Conservation (phyloP, 2,888 invertebrate genomes). For the Cordilura impudica region DNA sequence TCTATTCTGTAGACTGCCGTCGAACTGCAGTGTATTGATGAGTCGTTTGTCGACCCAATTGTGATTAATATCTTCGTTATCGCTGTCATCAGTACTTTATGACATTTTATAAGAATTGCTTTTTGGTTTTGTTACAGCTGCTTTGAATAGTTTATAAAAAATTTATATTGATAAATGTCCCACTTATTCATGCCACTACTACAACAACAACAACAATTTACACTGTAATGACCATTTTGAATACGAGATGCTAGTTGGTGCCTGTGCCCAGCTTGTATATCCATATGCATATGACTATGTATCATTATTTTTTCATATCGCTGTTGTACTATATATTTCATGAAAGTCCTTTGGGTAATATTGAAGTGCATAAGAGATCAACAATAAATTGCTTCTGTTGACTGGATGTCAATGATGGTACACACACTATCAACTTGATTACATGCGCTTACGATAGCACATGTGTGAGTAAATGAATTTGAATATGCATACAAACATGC, state of each 20-base stretch:
- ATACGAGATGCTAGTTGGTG: neutral
- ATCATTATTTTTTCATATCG: slow-evolving; percentile 28
- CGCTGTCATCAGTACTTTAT: too few relatives aligned
- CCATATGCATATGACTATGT: neutral
- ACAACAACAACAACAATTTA: too few relatives aligned
- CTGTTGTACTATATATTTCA: slow-evolving; percentile 31
- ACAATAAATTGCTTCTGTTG: slow-evolving; percentile 54
- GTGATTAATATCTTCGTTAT: too few relatives aligned
- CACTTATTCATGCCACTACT: slow-evolving; percentile 20
- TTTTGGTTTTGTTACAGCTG: neutral
- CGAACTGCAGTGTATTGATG: too few relatives aligned
- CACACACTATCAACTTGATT: slow-evolving; percentile 47
- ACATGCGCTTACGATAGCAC: slow-evolving; percentile 3
- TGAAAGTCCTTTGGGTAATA: slow-evolving; percentile 46
- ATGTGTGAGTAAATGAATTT: neutral
- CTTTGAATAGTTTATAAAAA: slow-evolving; percentile 8
- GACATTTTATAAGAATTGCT: neutral
- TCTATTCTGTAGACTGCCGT: too few relatives aligned
- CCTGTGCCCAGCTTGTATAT: neutral
- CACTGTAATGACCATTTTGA: slow-evolving; percentile 7
- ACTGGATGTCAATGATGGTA: slow-evolving; percentile 54
- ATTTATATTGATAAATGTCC: slow-evolving; percentile 47
- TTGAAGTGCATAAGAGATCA: slow-evolving; percentile 44
- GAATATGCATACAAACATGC: neutral
- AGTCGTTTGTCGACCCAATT: too few relatives aligned